A percentile compares a stretch with the other conserved stretches of the same genome.
Conservation (phyloP, 2,888 invertebrate species). For the Julus scanicus region DNA sequence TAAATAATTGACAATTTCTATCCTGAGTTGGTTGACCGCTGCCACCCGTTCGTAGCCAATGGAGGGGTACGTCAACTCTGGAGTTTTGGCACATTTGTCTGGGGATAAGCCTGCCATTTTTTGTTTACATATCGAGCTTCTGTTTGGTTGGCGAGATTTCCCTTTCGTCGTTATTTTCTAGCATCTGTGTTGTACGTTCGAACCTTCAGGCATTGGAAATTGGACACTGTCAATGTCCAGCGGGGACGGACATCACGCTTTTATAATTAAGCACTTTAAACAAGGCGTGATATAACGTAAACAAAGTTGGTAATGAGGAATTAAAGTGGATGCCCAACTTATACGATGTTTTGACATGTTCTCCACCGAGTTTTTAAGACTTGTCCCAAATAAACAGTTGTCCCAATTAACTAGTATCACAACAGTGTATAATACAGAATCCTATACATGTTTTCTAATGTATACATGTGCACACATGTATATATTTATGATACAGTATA, state of each 20-base stretch:
- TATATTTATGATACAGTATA: no score
- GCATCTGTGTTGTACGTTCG: neutral
- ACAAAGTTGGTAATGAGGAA: neutral
- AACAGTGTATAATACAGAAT: no score
- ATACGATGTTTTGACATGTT: no score
- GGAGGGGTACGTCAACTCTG: neutral
- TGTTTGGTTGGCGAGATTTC: neutral
- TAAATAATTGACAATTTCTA: neutral
- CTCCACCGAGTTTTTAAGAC: no score
- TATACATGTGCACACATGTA: no score
- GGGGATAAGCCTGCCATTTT: neutral
- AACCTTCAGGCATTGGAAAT: neutral
- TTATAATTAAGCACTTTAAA: slow-evolving; percentile 10
- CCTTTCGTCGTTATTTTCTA: neutral
- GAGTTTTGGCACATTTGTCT: neutral
- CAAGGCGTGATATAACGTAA: slow-evolving; percentile 2
- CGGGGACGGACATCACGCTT: neutral
- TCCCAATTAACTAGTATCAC: no score
- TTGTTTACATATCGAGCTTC: slow-evolving; percentile 15
- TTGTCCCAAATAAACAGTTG: no score
- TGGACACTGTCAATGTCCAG: neutral
- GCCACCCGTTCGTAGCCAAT: neutral
- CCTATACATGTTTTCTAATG: no score
- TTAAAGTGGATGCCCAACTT: no score
- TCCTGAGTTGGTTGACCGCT: neutral